Conservation (phyloP, 2,888 invertebrate species). For the Acronicta alni region DNA sequence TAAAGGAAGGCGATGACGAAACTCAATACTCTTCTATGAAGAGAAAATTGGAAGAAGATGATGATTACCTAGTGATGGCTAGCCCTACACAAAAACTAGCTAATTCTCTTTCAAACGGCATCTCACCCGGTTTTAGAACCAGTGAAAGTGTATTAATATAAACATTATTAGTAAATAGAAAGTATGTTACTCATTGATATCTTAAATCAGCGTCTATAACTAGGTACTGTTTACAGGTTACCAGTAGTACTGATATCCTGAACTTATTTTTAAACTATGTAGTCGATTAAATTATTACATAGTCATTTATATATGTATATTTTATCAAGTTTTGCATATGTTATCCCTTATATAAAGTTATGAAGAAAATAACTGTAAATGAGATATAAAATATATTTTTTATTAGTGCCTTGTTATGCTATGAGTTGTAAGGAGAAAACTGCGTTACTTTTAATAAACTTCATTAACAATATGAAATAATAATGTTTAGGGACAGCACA, state of each 20-base stretch:
- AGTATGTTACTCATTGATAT: slow-evolving; percentile 2
- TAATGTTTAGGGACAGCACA: not conserved
- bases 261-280: slow-evolving; percentile 13
- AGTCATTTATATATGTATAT: slow-evolving; percentile 5
- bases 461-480: not conserved
- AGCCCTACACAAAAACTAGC: slow-evolving; percentile 75
- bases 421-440: not conserved
- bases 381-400: not conserved
- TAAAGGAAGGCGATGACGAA: slow-evolving; percentile 76
- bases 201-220: not conserved
- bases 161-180: slow-evolving; percentile 11
- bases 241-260: slow-evolving; percentile 7
- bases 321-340: not conserved
- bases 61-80: slow-evolving; percentile 78
- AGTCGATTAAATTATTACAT: slow-evolving; percentile 7
- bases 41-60: slow-evolving; percentile 82
- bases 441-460: too few relatives aligned
- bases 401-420: too few relatives aligned
- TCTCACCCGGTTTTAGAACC: slow-evolving; percentile 82
- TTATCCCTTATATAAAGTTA: not conserved
- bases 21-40: slow-evolving; percentile 79
- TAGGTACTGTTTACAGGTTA: too few relatives aligned
- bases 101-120: slow-evolving; percentile 74
- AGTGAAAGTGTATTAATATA: slow-evolving; percentile 72
- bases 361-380: not conserved